Evolutionary conservation across 2,888 invertebrate species (phyloP), one percentile per base, ranked within the genome.

Genomic region (Opisthograptis luteolata): DNA sequence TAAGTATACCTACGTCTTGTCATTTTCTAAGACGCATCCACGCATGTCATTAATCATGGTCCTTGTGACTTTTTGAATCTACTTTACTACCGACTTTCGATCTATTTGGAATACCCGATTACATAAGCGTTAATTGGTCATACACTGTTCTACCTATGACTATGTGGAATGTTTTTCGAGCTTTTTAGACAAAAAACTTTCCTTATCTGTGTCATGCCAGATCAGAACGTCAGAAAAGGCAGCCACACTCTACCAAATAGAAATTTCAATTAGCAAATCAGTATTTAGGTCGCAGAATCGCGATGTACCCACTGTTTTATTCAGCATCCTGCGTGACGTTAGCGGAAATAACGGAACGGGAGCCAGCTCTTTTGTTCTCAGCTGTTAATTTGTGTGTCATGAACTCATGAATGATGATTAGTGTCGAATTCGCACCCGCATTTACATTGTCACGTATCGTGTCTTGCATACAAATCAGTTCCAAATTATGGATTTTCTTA

Each of bases 291-390:
- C 70, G 66, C 45, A 62, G 61, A 62, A 62, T 69, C 56, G 58
- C 62, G 64, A 62, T 63, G 55, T 51, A 61, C 48, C 58, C 52
- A 55, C 55, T 67, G 66, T 73, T 73, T 71, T 68, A 71, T 75
- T 68, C 68, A 71, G 64, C 64, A 68, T 68, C 70, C 65, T 66
- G 55, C 42, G 59, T 77, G 73, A 78, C 76, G 77, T 69, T 62
- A 65, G 57, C 79, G 79, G 79, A 79, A 73, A 65, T 79, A 79
- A 79, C 80, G 79, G 80, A 60, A 68, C 61, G 40, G 48, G 53
- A 51, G 60, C 58, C 61, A 69, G 56, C 66, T 71, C 72, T 70
- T 76, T 76, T 76, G 76, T 76, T 75, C 68, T 71, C 55, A 48
- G 54, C 55, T 64, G 69, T 68, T 72, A 72, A 75, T 74, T 76